Evolutionary conservation across 2,888 invertebrate genomes (phyloP).

Genomic region (Atethmia centrago): DNA sequence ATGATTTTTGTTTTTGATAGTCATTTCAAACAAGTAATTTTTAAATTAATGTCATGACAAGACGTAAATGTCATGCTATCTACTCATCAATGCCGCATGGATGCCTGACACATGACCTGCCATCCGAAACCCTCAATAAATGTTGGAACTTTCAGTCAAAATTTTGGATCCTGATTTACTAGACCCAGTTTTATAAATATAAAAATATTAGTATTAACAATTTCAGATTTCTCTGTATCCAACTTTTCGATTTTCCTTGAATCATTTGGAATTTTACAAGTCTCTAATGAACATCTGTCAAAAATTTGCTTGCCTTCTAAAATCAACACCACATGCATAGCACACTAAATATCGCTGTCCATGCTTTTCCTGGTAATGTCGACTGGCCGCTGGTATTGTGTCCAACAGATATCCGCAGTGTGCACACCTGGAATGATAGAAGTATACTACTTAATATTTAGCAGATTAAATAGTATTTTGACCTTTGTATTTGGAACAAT

Average conservation of each 20-base stretch:
- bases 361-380: constrained; percentile 84
- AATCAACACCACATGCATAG: constrained; percentile 83
- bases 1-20: too few species aligned
- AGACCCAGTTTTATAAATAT: too few species aligned
- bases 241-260: background rate
- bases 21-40: too few species aligned
- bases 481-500: background rate
- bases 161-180: too few species aligned
- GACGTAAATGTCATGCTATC: background rate
- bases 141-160: background rate
- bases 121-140: background rate
- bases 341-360: constrained; percentile 82
- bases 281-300: too few species aligned
- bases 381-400: constrained; percentile 72
- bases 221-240: background rate
- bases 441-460: background rate
- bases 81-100: background rate
- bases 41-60: background rate
- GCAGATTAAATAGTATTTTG: background rate
- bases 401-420: constrained; percentile 70
- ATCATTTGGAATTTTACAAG: background rate
- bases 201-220: too few species aligned
- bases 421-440: constrained; percentile 73
- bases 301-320: constrained; percentile 75
- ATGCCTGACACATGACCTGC: background rate